Evolutionary conservation across 2,797 vertebrate species (phyloP), one percentile per base, ranked within the genome.

Genomic region (Rhinogobio ventralis): DNA sequence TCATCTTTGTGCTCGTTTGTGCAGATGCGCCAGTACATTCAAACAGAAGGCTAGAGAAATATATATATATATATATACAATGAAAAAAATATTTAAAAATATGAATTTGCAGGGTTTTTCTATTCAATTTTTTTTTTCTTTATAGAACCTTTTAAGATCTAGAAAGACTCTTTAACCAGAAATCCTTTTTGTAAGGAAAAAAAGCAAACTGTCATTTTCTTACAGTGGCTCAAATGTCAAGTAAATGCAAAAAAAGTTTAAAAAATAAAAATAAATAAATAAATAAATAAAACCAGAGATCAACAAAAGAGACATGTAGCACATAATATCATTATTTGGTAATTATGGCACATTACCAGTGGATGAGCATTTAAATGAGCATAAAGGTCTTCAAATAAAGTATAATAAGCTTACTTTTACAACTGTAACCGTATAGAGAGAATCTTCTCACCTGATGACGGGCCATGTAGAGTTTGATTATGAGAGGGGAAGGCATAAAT

Each of bases 401-500:
- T 42, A 67, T 19, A n/a, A n/a, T 15, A 25, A 80, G 49, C 20
- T 53, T 17, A 66, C 28, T 46, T 66, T 49, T 53, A 80, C n/a
- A 10, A 8, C 53, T 81, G 33, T 55, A 42, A 20, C 79, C 71
- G 46, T 71, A 45, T 17, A 84, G 62, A 87, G 79, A 81, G 25
- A 42, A 62, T 74, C 85, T 87, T 84, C 84, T 89, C 86, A 87
- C 88, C 84, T 76, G 90, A 88, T 46, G 55, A 87, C 86, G 90
- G 91, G 87, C 90, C 91, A 91, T 89, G 92, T 91, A 92, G 93
- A 91, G 90, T 91, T 90, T 83, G 87, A 91, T 90, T 89, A 86
- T 89, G 91, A 91, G 88, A 91, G 92, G 91, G 93, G 91, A 92
- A 93, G 91, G 91, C 81, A 82, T 60, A 86, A 25, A 62, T 45